These are phyloP conservation scores for Lophotis ruficrista DNA, from an alignment of 2,113 vertebrate species.

Conservation along the genomic window DNA sequence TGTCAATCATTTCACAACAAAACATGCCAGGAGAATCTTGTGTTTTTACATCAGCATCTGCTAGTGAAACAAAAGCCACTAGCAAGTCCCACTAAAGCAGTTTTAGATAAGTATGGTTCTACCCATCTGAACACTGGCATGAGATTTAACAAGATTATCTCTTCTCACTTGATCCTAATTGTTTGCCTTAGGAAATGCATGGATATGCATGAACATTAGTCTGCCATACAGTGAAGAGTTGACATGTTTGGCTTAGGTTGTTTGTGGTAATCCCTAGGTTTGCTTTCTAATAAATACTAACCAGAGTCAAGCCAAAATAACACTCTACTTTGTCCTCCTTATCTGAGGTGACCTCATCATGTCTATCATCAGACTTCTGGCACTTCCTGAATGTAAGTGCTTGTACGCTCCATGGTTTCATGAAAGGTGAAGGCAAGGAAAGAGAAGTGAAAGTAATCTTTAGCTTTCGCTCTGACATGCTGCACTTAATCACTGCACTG, in stretches of 20 bases:
- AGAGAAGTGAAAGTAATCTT: conserved; percentile 14
- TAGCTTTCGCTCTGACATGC: conserved; percentile 7
- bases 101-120: conserved; percentile 21
- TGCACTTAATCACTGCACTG: not conserved
- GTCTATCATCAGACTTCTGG: conserved; percentile 8
- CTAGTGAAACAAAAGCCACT: conserved; percentile 47
- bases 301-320: conserved; percentile 50
- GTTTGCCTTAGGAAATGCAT: conserved; percentile 54
- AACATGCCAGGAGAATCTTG: not conserved
- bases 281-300: conserved; percentile 64
- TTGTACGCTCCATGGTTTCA: not conserved
- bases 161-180: conserved; percentile 54
- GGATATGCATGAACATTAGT: not conserved
- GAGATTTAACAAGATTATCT: conserved; percentile 52
- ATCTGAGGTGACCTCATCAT: conserved; percentile 44
- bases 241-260: conserved; percentile 5
- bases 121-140: conserved; percentile 47
- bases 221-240: not conserved
- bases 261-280: conserved; percentile 37
- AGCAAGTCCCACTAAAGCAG: conserved; percentile 25
- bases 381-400: not conserved
- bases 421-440: not conserved
- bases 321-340: conserved; percentile 32
- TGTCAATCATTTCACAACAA: conserved; percentile 41
- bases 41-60: conserved; percentile 15